These are phyloP conservation scores for Fabriciana adippe DNA, from an alignment of 2,888 invertebrate genomes.

Conservation along the genomic window DNA sequence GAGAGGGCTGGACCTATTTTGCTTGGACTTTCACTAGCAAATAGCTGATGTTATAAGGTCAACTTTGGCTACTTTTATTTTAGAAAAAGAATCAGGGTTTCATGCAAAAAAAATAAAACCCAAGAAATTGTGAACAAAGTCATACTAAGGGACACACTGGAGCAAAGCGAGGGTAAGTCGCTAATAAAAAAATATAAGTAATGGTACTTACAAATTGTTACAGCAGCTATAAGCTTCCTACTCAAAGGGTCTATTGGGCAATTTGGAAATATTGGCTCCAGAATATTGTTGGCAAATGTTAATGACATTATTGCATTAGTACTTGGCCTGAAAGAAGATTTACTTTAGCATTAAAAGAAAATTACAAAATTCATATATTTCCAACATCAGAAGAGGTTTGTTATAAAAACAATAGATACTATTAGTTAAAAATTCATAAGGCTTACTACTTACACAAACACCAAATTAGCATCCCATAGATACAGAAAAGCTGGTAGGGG, in stretches of 20 bases:
- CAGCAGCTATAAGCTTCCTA: slow-evolving; percentile 89
- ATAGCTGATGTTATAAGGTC: no score
- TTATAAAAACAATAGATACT: no score
- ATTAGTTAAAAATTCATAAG: background rate
- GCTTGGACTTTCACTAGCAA: no score
- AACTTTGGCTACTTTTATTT: no score
- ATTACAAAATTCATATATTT: background rate
- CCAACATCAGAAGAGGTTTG: background rate
- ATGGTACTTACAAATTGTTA: slow-evolving; percentile 88
- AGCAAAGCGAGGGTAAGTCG: background rate
- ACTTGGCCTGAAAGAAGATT: slow-evolving; percentile 86
- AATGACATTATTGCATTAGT: slow-evolving; percentile 98
- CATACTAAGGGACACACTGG: background rate
- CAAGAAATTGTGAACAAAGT: background rate
- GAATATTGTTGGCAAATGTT: slow-evolving; percentile 95
- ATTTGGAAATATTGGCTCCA: slow-evolving; percentile 92
- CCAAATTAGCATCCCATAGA: slow-evolving; percentile 98
- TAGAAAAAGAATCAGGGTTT: no score
- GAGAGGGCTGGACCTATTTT: no score
- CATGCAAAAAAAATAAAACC: no score
- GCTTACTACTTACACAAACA: slow-evolving; percentile 92
- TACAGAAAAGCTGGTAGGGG: slow-evolving; percentile 96
- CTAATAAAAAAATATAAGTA: background rate
- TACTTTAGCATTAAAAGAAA: background rate
- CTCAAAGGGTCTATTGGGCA: slow-evolving; percentile 87